Base-by-base conservation (phyloP, 2,113 vertebrate genomes). In the Triplophysa dalaica region DNA sequence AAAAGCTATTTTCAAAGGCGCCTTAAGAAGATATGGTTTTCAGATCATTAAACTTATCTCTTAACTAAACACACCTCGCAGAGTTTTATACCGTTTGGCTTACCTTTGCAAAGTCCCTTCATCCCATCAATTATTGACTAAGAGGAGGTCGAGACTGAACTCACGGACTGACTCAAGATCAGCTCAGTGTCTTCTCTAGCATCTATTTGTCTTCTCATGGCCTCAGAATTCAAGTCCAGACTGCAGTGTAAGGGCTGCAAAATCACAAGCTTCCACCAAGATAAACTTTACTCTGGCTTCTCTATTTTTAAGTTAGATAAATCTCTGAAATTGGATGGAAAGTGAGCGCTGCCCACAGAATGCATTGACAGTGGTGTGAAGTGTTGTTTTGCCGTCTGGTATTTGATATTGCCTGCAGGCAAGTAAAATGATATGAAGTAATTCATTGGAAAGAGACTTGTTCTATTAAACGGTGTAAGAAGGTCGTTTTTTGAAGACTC, bases 251-350 rank as follows among this genome's bases (percentile, higher is more conserved):
- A 61, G 70, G 58, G 69, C 75, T 56, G 73, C 45, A 21, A 64
- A 62, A 50, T 48, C 48, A 68, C 19, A 33, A 26, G 48, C 56
- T 8, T 63, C 24, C n/a, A 72, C 84, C 78, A 70, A 83, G 65
- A 66, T 29, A 79, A 77, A 79, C 82, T 67, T 85, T 81, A 60
- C 43, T 76, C 62, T 81, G 75, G 70, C 76, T 70, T 48, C 52
- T 50, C 54, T 45, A 45, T 41, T 45, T 52, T 21, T 3, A 73
- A 33, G 16, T n/a, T 21, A 62, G 72, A 73, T 52, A 9, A 13
- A 70, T 63, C 45, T 16, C 11, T 56, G 75, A 73, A 61, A 54
- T 52, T 64, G 60, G 45, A 52, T 13, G 50, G 77, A 74, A 78
- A 68, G 45, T 16, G 54, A 38, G 62, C 38, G 52, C 45, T 69